These are phyloP conservation scores for Reticulitermes lucifugus DNA, from an alignment of 2,888 invertebrate genomes.

Conservation along the genomic window DNA sequence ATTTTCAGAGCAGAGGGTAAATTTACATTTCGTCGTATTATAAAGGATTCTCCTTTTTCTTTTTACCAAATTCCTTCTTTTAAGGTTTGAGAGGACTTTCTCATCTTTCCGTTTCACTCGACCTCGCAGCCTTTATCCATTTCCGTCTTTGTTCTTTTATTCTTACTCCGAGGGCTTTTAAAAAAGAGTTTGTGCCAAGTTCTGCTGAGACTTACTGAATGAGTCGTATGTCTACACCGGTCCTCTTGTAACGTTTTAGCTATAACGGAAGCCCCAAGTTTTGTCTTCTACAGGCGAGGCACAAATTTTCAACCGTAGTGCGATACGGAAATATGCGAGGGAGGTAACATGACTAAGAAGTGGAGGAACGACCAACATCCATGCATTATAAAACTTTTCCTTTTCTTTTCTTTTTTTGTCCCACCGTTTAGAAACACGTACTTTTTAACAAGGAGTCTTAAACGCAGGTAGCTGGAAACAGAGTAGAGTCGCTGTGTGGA, in stretches of 20 bases:
- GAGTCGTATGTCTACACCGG: not conserved
- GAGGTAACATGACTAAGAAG: not conserved
- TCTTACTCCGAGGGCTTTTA: constrained; percentile 3
- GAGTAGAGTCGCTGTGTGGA: not conserved
- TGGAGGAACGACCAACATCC: not conserved
- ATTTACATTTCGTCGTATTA: constrained; percentile 41
- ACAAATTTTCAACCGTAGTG: constrained; percentile 1
- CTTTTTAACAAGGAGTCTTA: not conserved
- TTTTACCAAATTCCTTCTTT: constrained; percentile 17
- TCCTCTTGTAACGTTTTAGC: not conserved
- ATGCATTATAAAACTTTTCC: constrained; percentile 9
- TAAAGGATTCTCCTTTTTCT: not conserved
- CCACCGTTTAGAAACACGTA: not conserved
- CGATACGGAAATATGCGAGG: not conserved
- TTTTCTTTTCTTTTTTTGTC: not conserved
- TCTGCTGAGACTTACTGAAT: not conserved
- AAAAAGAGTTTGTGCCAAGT: constrained; percentile 28
- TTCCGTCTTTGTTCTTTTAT: constrained; percentile 31
- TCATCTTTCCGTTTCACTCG: constrained; percentile 23
- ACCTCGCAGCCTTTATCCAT: constrained; percentile 21
- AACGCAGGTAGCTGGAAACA: constrained; percentile 6
- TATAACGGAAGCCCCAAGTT: constrained; percentile 23
- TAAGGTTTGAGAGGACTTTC: not conserved
- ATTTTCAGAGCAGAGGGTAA: constrained; percentile 36
- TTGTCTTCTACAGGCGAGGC: constrained; percentile 3